Evolutionary conservation across 2,797 vertebrate species (phyloP), one percentile per base, ranked within the genome.

Genomic region (Alauda arvensis): DNA sequence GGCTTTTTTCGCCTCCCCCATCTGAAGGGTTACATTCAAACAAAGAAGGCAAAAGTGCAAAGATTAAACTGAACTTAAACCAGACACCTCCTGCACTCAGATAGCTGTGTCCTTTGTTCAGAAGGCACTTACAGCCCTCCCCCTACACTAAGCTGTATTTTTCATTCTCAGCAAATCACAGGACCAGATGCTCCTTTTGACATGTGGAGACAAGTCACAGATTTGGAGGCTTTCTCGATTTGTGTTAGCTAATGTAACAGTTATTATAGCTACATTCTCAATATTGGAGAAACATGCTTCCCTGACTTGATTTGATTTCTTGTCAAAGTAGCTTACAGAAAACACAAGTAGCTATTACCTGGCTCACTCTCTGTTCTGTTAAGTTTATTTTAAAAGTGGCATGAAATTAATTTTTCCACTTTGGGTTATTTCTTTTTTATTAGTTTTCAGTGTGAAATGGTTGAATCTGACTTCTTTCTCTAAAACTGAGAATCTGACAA

Each of bases 161-260:
- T 91, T 91, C 82, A 55, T 91, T 92, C 91, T 78, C 82, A 15
- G 55, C 51, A 92, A 93, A 90, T 93, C 88, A 76, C 60, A 81
- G 59, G 39, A 87, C 86, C 86, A 94, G 92, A 90, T 90, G 74
- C 90, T 92, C 51, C 74, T 66, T 91, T 91, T 92, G 92, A 95
- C 90, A 70, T 93, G 90, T 76, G 86, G 86, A 92, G 87, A 87
- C 90, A 94, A 93, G 88, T 85, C 90, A 74, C 79, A 93, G 85
- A 68, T 94, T 92, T 90, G 60, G 82, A 92, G 74, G 63, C 74
- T 93, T 95, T 91, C 91, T 94, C 94, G 87, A 93, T 93, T 94
- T 93, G 67, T 79, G 34, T 88, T 94, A 86, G 87, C 85, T 95
- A 94, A 94, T 93, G 77, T 88, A 94, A 91, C 82, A 90, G 91